Base-by-base conservation (phyloP, 2,888 invertebrate species). In the Synanthedon vespiformis region DNA sequence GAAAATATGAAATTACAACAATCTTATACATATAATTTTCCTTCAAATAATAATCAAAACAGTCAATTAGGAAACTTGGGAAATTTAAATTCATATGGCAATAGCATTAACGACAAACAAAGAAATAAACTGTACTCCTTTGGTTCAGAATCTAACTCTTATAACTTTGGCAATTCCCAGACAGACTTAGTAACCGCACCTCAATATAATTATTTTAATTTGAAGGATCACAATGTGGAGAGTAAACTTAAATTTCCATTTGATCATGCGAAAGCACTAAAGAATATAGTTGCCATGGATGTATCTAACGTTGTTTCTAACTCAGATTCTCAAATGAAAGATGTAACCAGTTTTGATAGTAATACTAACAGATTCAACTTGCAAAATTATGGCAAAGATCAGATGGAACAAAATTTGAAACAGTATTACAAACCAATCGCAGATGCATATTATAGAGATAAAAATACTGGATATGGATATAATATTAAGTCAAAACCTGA, bases 221-320 rank as follows among this genome's bases (percentile, higher is more conserved):
- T 70, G 2, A 72, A 69, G 57, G 80, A 82, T 57, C 71, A 62
- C 55, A 63, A 56, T 40, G 41, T 64, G 41, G 81, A 84, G 13
- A 67, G 62, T 12, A 84, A 79, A 61, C 57, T 65, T 44, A 82
- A 85, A 61, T 74, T 72, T 57, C 73, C 77, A 1, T 88, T 88
- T 62, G 88, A 88, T 61, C 87, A 88, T 53, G 82, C 83, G 41
- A 88, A 84, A 60, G 87, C 85, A 1, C 64, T 87, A 51, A 87
- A 86, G 72, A 85, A 81, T 64, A 85, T 87, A 54, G 83, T 88
- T 16, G 80, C 88, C 2, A 84, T 88, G 50, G 88, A 84, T 60
- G 77, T 84, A 3, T 80, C 86, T 40, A 88, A 87, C 58, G 81
- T 84, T 40, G 76, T 87, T 11, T 61, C 72, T 14, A 80, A 77